These are phyloP conservation scores for Achroia grisella DNA, from an alignment of 1,140 invertebrate genomes.

Conservation along the genomic window DNA sequence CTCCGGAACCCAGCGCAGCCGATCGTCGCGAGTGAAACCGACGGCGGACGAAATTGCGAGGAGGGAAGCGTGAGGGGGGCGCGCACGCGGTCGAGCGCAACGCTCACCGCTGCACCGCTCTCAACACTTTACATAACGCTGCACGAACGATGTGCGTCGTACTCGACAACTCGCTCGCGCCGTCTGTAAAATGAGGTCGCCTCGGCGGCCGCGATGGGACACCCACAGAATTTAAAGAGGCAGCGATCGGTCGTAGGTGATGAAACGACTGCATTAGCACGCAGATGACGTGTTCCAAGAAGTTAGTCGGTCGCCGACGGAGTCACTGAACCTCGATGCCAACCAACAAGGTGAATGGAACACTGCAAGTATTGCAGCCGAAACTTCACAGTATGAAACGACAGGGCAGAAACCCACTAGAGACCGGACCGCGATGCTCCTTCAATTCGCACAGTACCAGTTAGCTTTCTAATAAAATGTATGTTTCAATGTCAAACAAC, in stretches of 20 bases:
- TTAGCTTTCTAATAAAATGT: constrained; percentile 61
- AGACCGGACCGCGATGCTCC: constrained; percentile 21
- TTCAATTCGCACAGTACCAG: constrained; percentile 41
- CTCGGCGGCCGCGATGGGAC: constrained; percentile 31
- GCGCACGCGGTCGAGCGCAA: constrained; percentile 59
- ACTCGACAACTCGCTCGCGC: constrained; percentile 16
- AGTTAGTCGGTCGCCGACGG: constrained; percentile 53
- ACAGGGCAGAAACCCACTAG: constrained; percentile 19
- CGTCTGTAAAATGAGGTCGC: constrained; percentile 49
- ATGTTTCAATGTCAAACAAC: too few relatives aligned
- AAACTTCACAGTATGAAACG: constrained; percentile 35
- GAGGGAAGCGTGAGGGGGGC: constrained; percentile 25
- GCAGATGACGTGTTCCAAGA: constrained; percentile 50
- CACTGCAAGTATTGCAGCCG: constrained; percentile 64
- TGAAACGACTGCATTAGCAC: constrained; percentile 54
- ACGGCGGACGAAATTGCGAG: constrained; percentile 46
- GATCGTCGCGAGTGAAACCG: constrained; percentile 40
- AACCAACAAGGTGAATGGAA: constrained; percentile 68
- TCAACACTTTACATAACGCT: constrained; percentile 61
- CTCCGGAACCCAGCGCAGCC: constrained; percentile 45
- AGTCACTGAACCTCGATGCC: constrained; percentile 63
- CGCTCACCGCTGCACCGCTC: constrained; percentile 47
- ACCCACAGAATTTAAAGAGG: constrained; percentile 56
- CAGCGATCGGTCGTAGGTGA: constrained; percentile 36
- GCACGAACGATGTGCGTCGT: constrained; percentile 30